A percentile compares a stretch with the other conserved stretches of the same genome.
phyloP scores from a whole-genome alignment of 2,113 vertebrate species.

The Rafetus swinhoei region DNA sequence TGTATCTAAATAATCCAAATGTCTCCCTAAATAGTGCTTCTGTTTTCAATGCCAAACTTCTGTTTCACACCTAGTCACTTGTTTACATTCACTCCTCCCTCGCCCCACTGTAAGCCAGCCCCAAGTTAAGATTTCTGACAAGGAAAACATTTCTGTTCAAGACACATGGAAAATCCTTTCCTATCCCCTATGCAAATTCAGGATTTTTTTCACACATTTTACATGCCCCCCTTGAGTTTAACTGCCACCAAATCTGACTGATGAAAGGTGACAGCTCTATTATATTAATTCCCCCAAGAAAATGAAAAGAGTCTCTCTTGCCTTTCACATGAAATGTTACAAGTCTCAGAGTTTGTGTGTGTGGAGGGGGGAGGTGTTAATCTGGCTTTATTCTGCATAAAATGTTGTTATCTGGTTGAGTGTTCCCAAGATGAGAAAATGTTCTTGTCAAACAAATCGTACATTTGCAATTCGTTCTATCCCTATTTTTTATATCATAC shows the following conservation, averaged over 20 bases:
- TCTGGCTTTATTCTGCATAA: neutral
- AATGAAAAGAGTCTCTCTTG: neutral
- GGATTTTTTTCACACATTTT: constrained; percentile 44
- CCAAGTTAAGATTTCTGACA: neutral
- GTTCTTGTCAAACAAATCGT: constrained; percentile 47
- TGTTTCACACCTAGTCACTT: constrained; percentile 8
- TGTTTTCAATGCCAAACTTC: neutral
- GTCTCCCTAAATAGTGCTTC: neutral
- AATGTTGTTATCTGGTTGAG: fast-evolving
- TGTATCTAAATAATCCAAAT: constrained; percentile 48
- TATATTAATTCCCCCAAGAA: constrained; percentile 63
- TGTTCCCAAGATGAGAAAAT: constrained; percentile 25
- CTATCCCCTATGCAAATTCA: neutral
- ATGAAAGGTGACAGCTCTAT: constrained; percentile 65
- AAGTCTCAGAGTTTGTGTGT: constrained; percentile 2
- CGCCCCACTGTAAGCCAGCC: neutral
- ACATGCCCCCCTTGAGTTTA: neutral
- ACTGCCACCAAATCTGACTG: constrained; percentile 57
- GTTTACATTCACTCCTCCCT: neutral
- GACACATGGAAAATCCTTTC: neutral
- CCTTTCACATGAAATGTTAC: constrained; percentile 36
- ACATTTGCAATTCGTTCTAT: constrained; percentile 24
- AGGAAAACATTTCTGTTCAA: neutral
- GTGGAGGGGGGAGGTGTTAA: neutral
- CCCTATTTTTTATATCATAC: constrained; percentile 3